Evolutionary conservation across 1,140 invertebrate species (phyloP).

Genomic region (Caenorhabditis elegans): DNA sequence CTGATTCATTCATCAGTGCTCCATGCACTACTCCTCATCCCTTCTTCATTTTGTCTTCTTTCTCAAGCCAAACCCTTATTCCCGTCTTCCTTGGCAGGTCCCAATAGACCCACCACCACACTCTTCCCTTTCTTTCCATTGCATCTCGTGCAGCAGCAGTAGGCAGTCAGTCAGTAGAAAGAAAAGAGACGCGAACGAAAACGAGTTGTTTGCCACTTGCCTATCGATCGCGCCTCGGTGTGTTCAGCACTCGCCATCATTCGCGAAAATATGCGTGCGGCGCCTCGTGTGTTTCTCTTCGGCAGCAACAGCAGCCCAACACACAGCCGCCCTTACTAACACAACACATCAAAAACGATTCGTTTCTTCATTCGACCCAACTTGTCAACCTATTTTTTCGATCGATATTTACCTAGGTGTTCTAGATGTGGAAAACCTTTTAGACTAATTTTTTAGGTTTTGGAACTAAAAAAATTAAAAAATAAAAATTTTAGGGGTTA

Average conservation of each 20-base stretch:
- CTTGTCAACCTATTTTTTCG: neutral
- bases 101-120: neutral
- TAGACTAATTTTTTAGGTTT: too few species aligned
- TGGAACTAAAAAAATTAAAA: too few species aligned
- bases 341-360: constrained; percentile 30
- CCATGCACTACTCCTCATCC: neutral
- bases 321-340: constrained; percentile 2
- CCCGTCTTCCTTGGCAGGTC: neutral
- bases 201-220: constrained; percentile 27
- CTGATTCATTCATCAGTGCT: neutral
- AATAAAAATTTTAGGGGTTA: too few species aligned
- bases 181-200: constrained; percentile 23
- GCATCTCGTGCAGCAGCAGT: too few species aligned
- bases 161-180: neutral
- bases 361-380: constrained; percentile 8
- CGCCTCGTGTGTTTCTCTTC: constrained; percentile 22
- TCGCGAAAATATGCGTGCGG: constrained; percentile 25
- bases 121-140: neutral
- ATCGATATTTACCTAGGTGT: neutral
- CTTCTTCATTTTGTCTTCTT: neutral
- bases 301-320: neutral
- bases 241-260: constrained; percentile 10
- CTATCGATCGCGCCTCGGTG: constrained; percentile 10
- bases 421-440: too few species aligned
- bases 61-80: neutral